A percentile compares a stretch with the other conserved stretches of the same genome.
These are phyloP conservation scores for Hypocryptadius cinnamomeus DNA, from an alignment of 2,113 vertebrate genomes.

Conservation along the genomic window DNA sequence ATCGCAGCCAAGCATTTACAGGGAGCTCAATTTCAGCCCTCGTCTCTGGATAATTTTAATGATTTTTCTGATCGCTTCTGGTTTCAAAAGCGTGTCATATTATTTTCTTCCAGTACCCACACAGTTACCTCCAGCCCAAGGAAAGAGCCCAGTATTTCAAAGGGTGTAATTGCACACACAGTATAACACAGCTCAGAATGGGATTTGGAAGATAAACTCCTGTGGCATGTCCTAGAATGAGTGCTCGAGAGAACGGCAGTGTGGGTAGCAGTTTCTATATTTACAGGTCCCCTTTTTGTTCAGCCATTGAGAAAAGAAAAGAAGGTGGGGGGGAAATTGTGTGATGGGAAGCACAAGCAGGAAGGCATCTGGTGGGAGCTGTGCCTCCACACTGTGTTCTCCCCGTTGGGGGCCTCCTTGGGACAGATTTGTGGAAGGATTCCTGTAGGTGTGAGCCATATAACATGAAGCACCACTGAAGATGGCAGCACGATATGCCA, in stretches of 20 bases:
- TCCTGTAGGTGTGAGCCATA: background rate
- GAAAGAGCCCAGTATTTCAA: background rate
- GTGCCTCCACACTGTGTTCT: background rate
- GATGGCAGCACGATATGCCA: fast-evolving
- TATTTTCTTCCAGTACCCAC: background rate
- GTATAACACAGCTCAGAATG: background rate
- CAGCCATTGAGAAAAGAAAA: background rate
- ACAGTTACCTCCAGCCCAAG: background rate
- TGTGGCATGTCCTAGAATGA: background rate
- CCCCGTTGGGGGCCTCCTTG: background rate
- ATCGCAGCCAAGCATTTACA: background rate
- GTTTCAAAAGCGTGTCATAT: background rate
- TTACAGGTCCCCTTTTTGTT: background rate
- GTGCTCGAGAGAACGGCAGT: background rate
- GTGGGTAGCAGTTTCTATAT: background rate
- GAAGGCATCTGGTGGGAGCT: background rate
- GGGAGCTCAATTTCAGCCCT: background rate
- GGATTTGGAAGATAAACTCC: background rate
- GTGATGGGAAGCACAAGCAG: background rate
- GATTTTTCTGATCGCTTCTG: background rate
- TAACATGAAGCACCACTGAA: background rate
- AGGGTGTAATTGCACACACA: background rate
- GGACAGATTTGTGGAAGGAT: background rate
- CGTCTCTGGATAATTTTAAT: background rate
- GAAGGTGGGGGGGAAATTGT: fast-evolving